These are phyloP conservation scores for Drosophila recens DNA, from an alignment of 2,888 invertebrate species.

Conservation along the genomic window DNA sequence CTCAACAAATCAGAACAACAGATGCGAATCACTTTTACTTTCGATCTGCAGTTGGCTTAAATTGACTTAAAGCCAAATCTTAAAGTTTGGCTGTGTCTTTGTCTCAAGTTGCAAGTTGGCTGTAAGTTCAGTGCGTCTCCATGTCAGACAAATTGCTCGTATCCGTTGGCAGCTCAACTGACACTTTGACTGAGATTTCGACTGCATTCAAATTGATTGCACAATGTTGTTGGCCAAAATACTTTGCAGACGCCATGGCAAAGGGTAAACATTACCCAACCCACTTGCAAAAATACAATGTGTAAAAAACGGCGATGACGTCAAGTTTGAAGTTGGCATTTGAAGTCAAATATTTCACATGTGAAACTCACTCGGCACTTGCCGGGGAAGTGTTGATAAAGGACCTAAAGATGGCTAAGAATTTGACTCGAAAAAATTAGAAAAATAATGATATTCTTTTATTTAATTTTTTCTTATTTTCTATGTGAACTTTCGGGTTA, in stretches of 20 bases:
- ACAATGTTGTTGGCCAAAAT: conserved; percentile 22
- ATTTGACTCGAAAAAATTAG: rapidly evolving
- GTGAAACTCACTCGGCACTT: not conserved
- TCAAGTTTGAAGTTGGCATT: conserved; percentile 55
- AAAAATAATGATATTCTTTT: not conserved
- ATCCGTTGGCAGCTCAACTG: conserved; percentile 54
- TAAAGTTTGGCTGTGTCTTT: conserved; percentile 1
- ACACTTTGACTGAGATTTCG: conserved; percentile 2
- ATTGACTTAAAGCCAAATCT: not conserved
- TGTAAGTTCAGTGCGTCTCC: conserved; percentile 53
- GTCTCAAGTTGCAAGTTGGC: conserved; percentile 6
- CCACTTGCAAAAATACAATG: conserved; percentile 25
- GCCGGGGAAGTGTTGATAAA: not conserved
- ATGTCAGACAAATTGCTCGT: conserved; percentile 65
- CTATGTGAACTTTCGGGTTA: too few species aligned
- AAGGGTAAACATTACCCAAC: conserved; percentile 45
- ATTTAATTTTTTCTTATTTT: not conserved
- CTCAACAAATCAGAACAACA: conserved; percentile 50
- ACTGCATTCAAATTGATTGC: conserved; percentile 20
- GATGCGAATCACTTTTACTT: conserved; percentile 63
- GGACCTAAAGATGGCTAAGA: not conserved
- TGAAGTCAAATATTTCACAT: conserved; percentile 18
- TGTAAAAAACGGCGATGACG: conserved; percentile 2
- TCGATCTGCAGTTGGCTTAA: conserved; percentile 17
- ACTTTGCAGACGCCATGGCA: conserved; percentile 14